A percentile compares a stretch with the other conserved stretches of the same genome.
These are phyloP conservation scores for Tanytarsus gracilentus DNA, from an alignment of 2,888 invertebrate genomes.

Conservation along the genomic window DNA sequence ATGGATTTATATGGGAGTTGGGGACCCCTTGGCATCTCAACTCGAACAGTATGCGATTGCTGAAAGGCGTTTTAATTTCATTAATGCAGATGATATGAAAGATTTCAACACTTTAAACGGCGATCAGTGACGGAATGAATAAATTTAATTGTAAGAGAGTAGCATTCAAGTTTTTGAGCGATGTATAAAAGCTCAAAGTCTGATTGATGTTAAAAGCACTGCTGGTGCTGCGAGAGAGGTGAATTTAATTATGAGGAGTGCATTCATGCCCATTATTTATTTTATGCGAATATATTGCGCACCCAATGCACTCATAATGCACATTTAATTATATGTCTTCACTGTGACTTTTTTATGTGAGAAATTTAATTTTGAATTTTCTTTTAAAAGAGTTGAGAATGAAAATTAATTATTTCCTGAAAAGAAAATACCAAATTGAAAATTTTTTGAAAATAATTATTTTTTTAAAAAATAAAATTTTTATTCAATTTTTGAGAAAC, in stretches of 20 bases:
- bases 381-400: too few relatives aligned
- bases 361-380: too few relatives aligned
- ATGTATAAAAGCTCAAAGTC: neutral
- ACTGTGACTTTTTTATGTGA: neutral
- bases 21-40: too few relatives aligned
- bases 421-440: too few relatives aligned
- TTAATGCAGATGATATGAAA: conserved; percentile 12
- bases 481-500: too few relatives aligned
- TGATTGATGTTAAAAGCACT: neutral
- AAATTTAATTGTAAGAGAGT: conserved; percentile 4
- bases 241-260: conserved; percentile 1
- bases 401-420: too few relatives aligned
- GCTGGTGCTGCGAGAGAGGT: neutral
- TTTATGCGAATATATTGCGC: conserved; percentile 18
- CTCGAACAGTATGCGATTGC: neutral
- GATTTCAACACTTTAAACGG: conserved; percentile 10
- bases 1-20: too few relatives aligned
- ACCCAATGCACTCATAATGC: too few relatives aligned
- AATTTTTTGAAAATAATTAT: too few relatives aligned
- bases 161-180: neutral
- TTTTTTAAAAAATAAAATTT: too few relatives aligned
- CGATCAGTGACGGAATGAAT: neutral
- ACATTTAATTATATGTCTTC: conserved; percentile 26
- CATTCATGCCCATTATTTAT: conserved; percentile 16
- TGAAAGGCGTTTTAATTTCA: neutral